A percentile compares a stretch with the other conserved stretches of the same genome.
Conservation (phyloP, 2,113 vertebrate genomes). For the Quiscalus mexicanus region DNA sequence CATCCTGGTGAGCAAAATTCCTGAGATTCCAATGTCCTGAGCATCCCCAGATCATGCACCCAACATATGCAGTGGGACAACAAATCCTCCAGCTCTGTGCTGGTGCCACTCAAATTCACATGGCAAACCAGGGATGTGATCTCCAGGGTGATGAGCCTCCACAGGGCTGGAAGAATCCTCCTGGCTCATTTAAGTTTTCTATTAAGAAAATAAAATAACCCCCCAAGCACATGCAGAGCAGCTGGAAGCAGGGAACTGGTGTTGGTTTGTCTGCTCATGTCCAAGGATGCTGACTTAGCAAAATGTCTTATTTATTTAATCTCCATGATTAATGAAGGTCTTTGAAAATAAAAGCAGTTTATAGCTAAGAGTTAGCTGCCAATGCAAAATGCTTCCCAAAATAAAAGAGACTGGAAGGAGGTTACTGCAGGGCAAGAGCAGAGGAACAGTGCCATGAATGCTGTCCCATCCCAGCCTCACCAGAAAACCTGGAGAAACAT, state of each 20-base stretch:
- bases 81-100: not conserved
- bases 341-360: not conserved
- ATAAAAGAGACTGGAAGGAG: not conserved
- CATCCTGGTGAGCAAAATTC: not conserved
- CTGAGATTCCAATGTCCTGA: not conserved
- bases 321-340: not conserved
- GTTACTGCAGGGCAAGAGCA: not conserved
- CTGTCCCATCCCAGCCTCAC: fast-evolving
- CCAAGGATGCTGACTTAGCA: not conserved
- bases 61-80: not conserved
- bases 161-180: not conserved
- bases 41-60: not conserved
- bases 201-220: not conserved
- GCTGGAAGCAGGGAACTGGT: not conserved
- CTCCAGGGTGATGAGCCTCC: not conserved
- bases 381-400: not conserved
- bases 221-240: not conserved
- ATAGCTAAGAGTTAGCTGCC: not conserved
- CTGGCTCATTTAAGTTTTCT: not conserved
- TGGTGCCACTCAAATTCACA: fast-evolving
- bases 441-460: not conserved
- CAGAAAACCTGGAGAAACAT: not conserved
- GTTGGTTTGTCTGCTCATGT: not conserved
- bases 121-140: not conserved
- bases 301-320: not conserved